These are phyloP conservation scores for Macquaria australasica DNA, from an alignment of 2,113 vertebrate species.

Conservation along the genomic window DNA sequence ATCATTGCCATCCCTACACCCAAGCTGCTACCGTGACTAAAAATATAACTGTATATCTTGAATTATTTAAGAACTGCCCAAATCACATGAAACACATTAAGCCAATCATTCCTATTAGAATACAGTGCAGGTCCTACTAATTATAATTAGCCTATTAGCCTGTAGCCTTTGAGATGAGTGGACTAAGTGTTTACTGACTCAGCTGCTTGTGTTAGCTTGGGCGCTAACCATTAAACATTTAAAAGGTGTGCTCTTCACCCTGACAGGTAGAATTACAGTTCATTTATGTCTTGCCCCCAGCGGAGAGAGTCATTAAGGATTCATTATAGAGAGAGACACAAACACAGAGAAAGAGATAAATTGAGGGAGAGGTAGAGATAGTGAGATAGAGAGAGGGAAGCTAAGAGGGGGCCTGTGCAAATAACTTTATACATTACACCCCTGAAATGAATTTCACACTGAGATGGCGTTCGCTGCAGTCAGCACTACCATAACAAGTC, in stretches of 20 bases:
- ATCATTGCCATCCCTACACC: too few relatives aligned
- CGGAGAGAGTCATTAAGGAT: constrained; percentile 50
- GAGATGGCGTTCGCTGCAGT: constrained; percentile 19
- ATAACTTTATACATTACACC: constrained; percentile 52
- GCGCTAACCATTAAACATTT: constrained; percentile 52
- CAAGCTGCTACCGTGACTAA: background rate
- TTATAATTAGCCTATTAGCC: constrained; percentile 8
- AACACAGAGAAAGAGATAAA: background rate
- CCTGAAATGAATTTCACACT: constrained; percentile 58
- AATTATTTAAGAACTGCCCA: background rate
- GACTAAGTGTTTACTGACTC: constrained; percentile 18
- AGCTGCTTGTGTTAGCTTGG: constrained; percentile 29
- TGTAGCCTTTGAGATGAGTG: background rate
- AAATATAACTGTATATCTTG: background rate
- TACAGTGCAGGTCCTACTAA: background rate
- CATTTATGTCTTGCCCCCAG: background rate
- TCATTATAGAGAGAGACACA: constrained; percentile 41
- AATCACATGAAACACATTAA: background rate
- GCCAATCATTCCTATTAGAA: background rate
- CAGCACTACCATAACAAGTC: background rate
- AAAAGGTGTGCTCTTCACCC: constrained; percentile 20
- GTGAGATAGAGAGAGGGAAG: background rate
- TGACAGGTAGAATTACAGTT: constrained; percentile 33
- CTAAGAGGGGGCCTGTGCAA: background rate
- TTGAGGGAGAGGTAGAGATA: constrained; percentile 1